Conservation (phyloP, 1,140 invertebrate genomes). For the Parapsyche elsis region DNA sequence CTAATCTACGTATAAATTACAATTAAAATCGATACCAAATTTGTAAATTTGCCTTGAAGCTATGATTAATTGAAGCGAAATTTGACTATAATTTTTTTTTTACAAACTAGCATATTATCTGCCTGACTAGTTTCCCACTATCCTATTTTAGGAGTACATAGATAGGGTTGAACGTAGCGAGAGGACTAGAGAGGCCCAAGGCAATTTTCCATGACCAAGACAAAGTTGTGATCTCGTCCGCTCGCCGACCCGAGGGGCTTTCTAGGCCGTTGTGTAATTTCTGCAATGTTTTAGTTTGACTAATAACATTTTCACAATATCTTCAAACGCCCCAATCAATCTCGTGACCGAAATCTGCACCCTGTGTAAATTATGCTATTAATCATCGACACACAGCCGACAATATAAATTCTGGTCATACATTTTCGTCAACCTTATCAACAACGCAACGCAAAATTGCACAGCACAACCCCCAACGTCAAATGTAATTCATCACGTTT, state of each 20-base stretch:
- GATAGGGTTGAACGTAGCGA: slow-evolving; percentile 10
- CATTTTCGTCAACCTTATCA: slow-evolving; percentile 16
- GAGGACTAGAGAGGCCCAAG: background rate
- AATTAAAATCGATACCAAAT: too few species aligned
- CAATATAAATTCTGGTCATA: slow-evolving; percentile 26
- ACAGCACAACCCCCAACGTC: background rate
- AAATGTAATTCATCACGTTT: background rate
- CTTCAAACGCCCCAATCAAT: slow-evolving; percentile 17
- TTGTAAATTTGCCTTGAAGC: too few species aligned
- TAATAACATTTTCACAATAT: slow-evolving; percentile 29
- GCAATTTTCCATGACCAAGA: background rate
- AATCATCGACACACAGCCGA: slow-evolving; percentile 1
- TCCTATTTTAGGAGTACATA: too few species aligned
- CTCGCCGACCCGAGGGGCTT: background rate
- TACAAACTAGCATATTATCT: too few species aligned
- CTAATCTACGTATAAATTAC: too few species aligned
- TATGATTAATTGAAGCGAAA: too few species aligned
- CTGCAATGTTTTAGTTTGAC: background rate
- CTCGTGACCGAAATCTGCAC: slow-evolving; percentile 3
- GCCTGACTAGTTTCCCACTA: too few species aligned
- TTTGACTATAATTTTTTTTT: too few species aligned
- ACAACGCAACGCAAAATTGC: background rate
- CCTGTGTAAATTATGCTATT: slow-evolving; percentile 19
- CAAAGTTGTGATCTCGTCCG: background rate
- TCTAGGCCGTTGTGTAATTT: background rate